Conservation (phyloP, 2,797 vertebrate genomes). For the Setipinna tenuifilis region DNA sequence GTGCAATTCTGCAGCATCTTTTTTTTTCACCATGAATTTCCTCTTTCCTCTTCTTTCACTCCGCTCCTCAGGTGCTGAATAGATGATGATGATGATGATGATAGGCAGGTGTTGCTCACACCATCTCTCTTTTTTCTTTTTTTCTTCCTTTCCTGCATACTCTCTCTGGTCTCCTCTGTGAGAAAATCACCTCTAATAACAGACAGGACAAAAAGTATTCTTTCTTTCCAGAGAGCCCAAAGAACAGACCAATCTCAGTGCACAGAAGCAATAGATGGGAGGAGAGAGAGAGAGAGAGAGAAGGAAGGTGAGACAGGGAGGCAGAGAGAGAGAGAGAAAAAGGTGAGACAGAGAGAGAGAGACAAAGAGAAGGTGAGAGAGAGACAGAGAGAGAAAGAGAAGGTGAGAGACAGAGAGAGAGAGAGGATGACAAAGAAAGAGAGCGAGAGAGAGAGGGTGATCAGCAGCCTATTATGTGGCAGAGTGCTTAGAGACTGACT, state of each 20-base stretch:
- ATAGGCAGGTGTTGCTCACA: too few species aligned
- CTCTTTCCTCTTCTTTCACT: too few species aligned
- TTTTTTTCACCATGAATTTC: too few species aligned
- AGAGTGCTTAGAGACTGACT: neutral
- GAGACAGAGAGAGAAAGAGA: neutral
- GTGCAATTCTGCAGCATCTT: too few species aligned
- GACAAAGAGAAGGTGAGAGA: neutral
- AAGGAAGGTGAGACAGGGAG: neutral
- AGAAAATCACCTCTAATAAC: constrained; percentile 12
- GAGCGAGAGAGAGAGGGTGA: neutral
- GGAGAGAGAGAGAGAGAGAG: neutral
- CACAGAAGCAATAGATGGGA: neutral
- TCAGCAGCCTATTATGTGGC: neutral
- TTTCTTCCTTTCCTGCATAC: neutral
- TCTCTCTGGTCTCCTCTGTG: neutral
- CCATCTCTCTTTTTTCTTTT: neutral
- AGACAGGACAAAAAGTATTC: neutral
- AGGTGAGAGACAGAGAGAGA: neutral
- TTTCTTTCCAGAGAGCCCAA: neutral
- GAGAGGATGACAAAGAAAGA: neutral
- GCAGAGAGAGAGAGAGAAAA: too few species aligned
- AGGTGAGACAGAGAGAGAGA: too few species aligned
- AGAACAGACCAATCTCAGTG: neutral
- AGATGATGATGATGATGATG: too few species aligned
- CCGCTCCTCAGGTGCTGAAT: too few species aligned